Base-by-base conservation (phyloP, 2,888 invertebrate species). In the Zeuzera pyrina region DNA sequence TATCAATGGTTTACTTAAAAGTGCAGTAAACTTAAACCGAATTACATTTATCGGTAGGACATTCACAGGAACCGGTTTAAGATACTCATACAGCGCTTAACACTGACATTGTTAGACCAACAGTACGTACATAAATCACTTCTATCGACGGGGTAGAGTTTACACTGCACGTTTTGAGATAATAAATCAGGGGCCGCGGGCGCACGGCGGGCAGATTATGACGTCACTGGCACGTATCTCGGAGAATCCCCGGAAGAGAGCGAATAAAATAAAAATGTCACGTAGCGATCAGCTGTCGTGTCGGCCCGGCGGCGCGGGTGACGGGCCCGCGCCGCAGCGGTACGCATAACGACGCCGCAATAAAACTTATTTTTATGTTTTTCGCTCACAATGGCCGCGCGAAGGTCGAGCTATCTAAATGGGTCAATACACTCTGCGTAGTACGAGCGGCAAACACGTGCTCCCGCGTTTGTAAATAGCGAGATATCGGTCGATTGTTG, bases 291-390 rank as follows among this genome's bases (percentile, higher is more conserved):
- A 81, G 83, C 83, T 81, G 81, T 72, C 76, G 70, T n/a, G 66
- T 67, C 66, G 73, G 60, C 59, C 58, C 15, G n/a, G 31, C 56
- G 60, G 49, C 67, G 74, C 65, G 76, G 67, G 70, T 74, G 64
- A 59, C 58, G 54, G 55, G 57, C 61, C 59, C 45, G 65, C 62
- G 57, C 63, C 52, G 54, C 15, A 15, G 15, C 15, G 78, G 69
- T 77, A 78, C 81, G 81, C 81, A 78, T 79, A 81, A 79, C 79
- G 78, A 77, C 76, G 70, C 73, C 77, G 79, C 79, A 79, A 81
- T 81, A 81, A 83, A 83, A 83, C 81, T 81, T 83, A 81, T 81
- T 83, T 83, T 83, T 83, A 83, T 81, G 83, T 81, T 81, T 81
- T 81, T 79, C 81, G 81, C 81, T 81, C 74, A 83, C 83, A 83